Percentiles rank a stretch among this genome's conserved stretches.
These are phyloP conservation scores for Reinhardtius hippoglossoides DNA, from an alignment of 2,113 vertebrate genomes.

Conservation along the genomic window DNA sequence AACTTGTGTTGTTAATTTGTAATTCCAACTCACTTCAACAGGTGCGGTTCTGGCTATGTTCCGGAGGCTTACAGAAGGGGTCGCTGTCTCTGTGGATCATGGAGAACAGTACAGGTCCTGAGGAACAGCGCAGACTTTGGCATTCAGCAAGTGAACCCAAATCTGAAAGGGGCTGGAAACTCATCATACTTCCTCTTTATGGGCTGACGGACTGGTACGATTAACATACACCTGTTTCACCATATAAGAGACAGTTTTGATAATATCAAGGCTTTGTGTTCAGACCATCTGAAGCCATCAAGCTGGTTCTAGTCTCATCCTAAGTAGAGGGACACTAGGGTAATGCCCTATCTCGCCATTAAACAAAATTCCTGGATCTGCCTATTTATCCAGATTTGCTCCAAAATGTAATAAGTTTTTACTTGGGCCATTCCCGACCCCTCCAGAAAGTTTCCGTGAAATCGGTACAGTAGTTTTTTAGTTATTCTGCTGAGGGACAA, in stretches of 20 bases:
- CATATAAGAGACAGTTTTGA: background rate
- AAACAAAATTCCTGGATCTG: no score
- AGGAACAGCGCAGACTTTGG: conserved; percentile 87
- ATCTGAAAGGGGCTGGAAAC: conserved; percentile 88
- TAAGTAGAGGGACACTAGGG: no score
- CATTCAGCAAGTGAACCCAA: conserved; percentile 77
- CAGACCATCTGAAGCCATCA: conserved; percentile 17
- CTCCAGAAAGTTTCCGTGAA: no score
- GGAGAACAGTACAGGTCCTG: conserved; percentile 91
- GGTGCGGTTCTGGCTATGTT: conserved; percentile 92
- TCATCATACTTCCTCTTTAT: conserved; percentile 85
- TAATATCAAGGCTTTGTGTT: conserved; percentile 17
- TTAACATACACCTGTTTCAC: conserved; percentile 5
- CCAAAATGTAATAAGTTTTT: no score
- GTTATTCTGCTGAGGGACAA: no score
- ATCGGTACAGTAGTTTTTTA: no score
- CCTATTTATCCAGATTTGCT: no score
- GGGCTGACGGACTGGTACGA: conserved; percentile 91
- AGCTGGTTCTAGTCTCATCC: background rate
- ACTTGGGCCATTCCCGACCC: no score
- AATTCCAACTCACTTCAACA: conserved; percentile 59
- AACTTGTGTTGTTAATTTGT: background rate
- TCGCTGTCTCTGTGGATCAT: conserved; percentile 88
- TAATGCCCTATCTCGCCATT: no score
- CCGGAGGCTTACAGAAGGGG: conserved; percentile 84